These are phyloP conservation scores for Xestia c-nigrum DNA, from an alignment of 2,888 invertebrate genomes.

Conservation along the genomic window DNA sequence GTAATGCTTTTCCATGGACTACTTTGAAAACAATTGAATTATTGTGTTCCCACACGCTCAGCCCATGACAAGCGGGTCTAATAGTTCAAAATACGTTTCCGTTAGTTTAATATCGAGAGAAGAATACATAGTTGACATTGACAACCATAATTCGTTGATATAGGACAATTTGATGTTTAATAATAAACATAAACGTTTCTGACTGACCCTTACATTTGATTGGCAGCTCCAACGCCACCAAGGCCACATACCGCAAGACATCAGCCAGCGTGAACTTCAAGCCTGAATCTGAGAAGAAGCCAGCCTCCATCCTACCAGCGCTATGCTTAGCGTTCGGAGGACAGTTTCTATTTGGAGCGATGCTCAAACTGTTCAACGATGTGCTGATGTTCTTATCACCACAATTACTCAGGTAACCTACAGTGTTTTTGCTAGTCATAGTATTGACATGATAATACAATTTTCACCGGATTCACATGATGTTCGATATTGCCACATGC, in stretches of 20 bases:
- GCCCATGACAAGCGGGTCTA: not conserved
- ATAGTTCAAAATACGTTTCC: not conserved
- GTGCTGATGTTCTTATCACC: conserved; percentile 97
- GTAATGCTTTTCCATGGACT: conserved; percentile 10
- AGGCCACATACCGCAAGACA: conserved; percentile 92
- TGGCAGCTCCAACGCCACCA: conserved; percentile 82
- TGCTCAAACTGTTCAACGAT: conserved; percentile 96
- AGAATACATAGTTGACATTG: not conserved
- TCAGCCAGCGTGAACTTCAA: conserved; percentile 94
- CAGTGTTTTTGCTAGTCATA: conserved; percentile 33
- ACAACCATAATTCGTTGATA: not conserved
- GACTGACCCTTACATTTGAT: conserved; percentile 2
- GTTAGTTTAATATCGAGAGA: not conserved
- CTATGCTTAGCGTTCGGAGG: conserved; percentile 96
- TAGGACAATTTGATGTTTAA: conserved; percentile 5
- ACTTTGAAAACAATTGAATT: conserved; percentile 12
- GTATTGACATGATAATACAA: conserved; percentile 8
- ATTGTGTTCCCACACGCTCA: conserved; percentile 20
- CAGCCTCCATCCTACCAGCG: conserved; percentile 96
- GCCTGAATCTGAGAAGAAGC: conserved; percentile 92
- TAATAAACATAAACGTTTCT: not conserved
- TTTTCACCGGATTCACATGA: not conserved
- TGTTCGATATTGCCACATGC: conserved; percentile 3
- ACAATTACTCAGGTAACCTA: conserved; percentile 94
- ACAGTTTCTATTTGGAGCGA: conserved; percentile 96